A percentile compares a stretch with the other conserved stretches of the same genome.
These are phyloP conservation scores for Lycodopsis pacificus DNA, from an alignment of 2,797 vertebrate genomes.

Conservation along the genomic window DNA sequence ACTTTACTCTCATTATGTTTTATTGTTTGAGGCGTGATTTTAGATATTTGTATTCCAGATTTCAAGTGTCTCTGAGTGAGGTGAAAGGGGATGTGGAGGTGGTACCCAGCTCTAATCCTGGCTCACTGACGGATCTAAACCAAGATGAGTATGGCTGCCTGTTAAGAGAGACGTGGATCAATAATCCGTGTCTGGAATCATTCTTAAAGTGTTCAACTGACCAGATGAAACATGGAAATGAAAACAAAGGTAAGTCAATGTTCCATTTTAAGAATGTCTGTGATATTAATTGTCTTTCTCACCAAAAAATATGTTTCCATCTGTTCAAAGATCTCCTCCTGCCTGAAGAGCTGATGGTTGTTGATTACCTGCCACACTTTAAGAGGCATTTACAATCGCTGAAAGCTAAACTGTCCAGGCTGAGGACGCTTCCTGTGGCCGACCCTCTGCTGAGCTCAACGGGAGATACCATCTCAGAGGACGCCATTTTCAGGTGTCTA, in stretches of 20 bases:
- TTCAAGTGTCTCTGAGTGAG: conserved; percentile 33
- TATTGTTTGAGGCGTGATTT: not conserved
- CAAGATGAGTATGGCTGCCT: conserved; percentile 43
- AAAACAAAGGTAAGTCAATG: conserved; percentile 39
- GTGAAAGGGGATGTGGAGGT: conserved; percentile 41
- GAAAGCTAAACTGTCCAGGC: conserved; percentile 78
- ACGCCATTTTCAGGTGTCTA: conserved; percentile 84
- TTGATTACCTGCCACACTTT: conserved; percentile 76
- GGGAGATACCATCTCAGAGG: conserved; percentile 73
- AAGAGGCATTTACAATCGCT: conserved; percentile 81
- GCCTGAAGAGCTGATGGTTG: conserved; percentile 84
- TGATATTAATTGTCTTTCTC: not conserved
- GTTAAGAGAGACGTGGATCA: conserved; percentile 40
- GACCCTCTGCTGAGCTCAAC: conserved; percentile 85
- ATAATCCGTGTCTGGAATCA: conserved; percentile 65
- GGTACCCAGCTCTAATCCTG: conserved; percentile 77
- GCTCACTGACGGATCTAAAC: conserved; percentile 58
- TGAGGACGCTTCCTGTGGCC: conserved; percentile 82
- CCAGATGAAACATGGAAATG: conserved; percentile 21
- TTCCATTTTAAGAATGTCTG: not conserved
- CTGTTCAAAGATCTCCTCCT: conserved; percentile 83
- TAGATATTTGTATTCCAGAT: conserved; percentile 58
- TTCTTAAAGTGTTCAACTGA: conserved; percentile 65
- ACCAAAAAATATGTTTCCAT: not conserved
- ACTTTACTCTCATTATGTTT: not conserved